These are phyloP conservation scores for Metridium senile DNA, from an alignment of 92 coral and sea anemone species.

Conservation along the genomic window DNA sequence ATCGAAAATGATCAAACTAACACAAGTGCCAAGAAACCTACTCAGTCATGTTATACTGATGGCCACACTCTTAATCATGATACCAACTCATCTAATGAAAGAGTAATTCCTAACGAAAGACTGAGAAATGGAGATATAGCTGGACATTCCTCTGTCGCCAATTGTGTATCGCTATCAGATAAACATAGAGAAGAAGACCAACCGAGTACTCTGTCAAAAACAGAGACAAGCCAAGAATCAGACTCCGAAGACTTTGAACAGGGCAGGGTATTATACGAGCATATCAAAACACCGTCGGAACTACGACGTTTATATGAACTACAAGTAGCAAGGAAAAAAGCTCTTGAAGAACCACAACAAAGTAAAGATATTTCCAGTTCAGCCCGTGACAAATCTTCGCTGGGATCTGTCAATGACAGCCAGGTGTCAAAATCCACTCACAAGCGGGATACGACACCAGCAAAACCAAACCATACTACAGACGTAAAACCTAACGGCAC, in stretches of 20 bases:
- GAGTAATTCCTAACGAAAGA: slow-evolving; percentile 3
- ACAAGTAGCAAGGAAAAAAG: slow-evolving; percentile 4
- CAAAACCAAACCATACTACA: background rate
- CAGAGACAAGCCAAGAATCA: background rate
- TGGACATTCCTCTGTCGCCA: slow-evolving; percentile 47
- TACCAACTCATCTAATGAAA: background rate
- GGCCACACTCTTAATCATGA: background rate
- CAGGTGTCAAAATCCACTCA: background rate
- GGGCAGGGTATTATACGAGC: slow-evolving; percentile 56
- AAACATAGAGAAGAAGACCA: slow-evolving; percentile 19
- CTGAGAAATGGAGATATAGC: slow-evolving; percentile 16
- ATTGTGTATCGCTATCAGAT: slow-evolving; percentile 33
- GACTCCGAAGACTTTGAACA: background rate
- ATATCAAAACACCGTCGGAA: slow-evolving; percentile 67
- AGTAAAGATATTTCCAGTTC: background rate
- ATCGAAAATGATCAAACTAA: slow-evolving; percentile 2
- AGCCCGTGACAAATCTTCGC: background rate
- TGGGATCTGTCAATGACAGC: background rate
- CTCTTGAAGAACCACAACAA: background rate
- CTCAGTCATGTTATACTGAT: background rate
- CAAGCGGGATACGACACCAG: background rate
- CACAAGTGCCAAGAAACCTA: background rate
- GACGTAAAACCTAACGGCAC: background rate
- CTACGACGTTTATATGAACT: slow-evolving; percentile 51
- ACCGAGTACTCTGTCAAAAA: background rate